Conservation (phyloP, 2,797 vertebrate species). For the Paratrypauchen microcephalus region DNA sequence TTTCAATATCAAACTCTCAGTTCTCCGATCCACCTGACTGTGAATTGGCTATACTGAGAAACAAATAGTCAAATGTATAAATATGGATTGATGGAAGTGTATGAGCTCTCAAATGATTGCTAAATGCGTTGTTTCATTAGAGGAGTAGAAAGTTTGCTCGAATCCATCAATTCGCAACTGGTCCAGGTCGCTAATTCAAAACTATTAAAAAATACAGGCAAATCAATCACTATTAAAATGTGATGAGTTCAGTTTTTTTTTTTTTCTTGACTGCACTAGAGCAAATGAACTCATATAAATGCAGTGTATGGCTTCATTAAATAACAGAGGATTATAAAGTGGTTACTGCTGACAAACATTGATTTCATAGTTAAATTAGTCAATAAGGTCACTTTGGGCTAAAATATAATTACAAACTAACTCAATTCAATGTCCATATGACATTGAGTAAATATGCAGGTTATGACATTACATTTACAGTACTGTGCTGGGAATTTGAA, state of each 20-base stretch:
- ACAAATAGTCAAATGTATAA: conserved; percentile 4
- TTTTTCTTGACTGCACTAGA: too few relatives aligned
- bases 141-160: neutral
- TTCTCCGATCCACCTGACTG: conserved; percentile 65
- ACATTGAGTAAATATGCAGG: neutral
- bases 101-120: conserved; percentile 9
- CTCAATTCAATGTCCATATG: neutral
- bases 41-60: conserved; percentile 18
- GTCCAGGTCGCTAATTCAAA: conserved; percentile 4
- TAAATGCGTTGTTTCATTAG: conserved; percentile 10
- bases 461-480: neutral
- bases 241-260: too few relatives aligned
- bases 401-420: neutral
- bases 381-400: conserved; percentile 4
- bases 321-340: neutral
- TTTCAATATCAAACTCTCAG: conserved; percentile 62
- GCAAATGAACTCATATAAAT: neutral
- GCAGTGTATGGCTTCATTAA: neutral
- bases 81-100: conserved; percentile 10
- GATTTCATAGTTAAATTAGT: neutral
- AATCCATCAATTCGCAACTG: conserved; percentile 3
- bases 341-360: neutral
- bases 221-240: conserved; percentile 9
- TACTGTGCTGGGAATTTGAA: too few relatives aligned
- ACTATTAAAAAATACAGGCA: conserved; percentile 6